These are phyloP conservation scores for Lagopus muta DNA, from an alignment of 2,113 vertebrate species.

Conservation along the genomic window DNA sequence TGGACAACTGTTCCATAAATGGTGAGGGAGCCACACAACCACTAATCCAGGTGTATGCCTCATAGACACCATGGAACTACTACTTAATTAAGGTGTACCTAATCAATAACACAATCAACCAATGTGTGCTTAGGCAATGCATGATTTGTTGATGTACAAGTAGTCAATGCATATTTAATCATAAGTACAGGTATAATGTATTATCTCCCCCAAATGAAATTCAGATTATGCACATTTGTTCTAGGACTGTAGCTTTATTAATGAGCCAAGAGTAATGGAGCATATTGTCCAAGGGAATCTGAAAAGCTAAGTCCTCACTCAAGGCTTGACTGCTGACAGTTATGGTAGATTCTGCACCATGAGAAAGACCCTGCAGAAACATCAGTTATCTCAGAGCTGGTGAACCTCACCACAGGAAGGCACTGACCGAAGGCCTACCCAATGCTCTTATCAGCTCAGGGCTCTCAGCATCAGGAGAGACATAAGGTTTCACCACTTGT, in stretches of 20 bases:
- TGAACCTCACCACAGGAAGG: not conserved
- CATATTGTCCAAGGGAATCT: not conserved
- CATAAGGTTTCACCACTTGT: not conserved
- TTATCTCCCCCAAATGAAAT: not conserved
- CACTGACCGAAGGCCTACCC: not conserved
- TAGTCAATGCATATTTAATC: not conserved
- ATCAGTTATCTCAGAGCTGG: not conserved
- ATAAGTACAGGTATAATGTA: not conserved
- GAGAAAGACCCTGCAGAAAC: not conserved
- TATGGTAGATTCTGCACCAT: not conserved
- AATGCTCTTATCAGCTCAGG: rapidly evolving
- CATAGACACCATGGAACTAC: rapidly evolving
- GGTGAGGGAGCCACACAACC: not conserved
- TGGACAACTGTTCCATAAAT: not conserved
- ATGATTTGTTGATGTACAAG: not conserved
- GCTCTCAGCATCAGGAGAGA: not conserved
- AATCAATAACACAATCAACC: not conserved
- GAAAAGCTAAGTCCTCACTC: not conserved
- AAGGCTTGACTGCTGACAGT: not conserved
- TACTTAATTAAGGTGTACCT: not conserved
- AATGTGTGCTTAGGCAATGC: not conserved
- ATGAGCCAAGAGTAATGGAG: not conserved
- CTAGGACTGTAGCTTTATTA: not conserved
- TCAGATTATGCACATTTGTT: not conserved
- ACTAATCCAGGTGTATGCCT: rapidly evolving